Evolutionary conservation across 2,113 vertebrate species (phyloP).

Genomic region (Ursus arctos): DNA sequence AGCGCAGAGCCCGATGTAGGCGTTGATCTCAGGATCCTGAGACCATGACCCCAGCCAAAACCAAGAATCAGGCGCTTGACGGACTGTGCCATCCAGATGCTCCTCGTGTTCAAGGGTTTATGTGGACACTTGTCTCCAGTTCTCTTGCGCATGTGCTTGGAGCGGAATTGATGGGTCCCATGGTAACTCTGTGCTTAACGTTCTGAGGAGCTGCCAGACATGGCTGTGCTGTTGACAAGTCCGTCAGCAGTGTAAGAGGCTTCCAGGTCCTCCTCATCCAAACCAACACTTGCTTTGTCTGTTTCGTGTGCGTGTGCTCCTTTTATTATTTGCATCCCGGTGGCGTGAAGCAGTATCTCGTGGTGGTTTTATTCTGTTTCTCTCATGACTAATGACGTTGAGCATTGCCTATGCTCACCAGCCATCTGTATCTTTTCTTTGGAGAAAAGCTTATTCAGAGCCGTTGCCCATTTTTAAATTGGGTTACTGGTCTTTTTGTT

Average conservation of each 20-base stretch:
- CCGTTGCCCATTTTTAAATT: not conserved
- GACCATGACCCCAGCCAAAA: not conserved
- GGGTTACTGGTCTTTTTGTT: not conserved
- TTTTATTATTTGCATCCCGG: not conserved
- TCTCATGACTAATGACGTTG: not conserved
- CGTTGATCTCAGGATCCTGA: not conserved
- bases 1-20: not conserved
- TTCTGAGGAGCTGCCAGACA: not conserved
- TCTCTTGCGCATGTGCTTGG: not conserved
- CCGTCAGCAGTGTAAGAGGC: not conserved
- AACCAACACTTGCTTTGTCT: not conserved
- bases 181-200: not conserved
- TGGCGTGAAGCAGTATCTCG: not conserved
- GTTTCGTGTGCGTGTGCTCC: not conserved
- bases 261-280: not conserved
- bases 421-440: not conserved
- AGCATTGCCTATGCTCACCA: not conserved
- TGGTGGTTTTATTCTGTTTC: not conserved
- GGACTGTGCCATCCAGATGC: not conserved
- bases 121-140: not conserved
- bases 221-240: not conserved
- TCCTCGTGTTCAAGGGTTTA: not conserved
- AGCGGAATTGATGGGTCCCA: not conserved
- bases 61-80: not conserved
- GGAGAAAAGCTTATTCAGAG: not conserved